Base-by-base conservation (phyloP, 2,113 vertebrate species). In the Bambusicola thoracicus region DNA sequence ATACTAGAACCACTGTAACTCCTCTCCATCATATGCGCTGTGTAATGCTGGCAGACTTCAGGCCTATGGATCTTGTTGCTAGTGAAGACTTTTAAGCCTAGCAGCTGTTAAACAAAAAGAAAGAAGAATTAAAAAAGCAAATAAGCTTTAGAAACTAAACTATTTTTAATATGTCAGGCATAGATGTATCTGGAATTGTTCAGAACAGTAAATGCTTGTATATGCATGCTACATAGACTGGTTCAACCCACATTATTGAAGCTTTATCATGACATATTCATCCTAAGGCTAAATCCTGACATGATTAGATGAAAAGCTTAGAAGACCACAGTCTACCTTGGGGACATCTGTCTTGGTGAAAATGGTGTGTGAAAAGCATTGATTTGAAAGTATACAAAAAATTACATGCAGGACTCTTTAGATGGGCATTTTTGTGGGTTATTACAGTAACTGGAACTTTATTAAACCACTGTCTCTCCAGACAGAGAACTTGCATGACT, bases 71-170 rank as follows among this genome's bases (percentile, higher is more conserved):
- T 96, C 87, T 97, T 96, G 89, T 92, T 91, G 84, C 97, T 98
- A 43, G 98, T 98, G 63, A 98, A 97, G 79, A 96, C 96, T 85
- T 94, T 98, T 87, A 98, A 97, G 84, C 96, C 95, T 92, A 97
- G 85, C 40, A 88, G 91, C 98, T 98, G 80, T 62, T 69, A 96
- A 96, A 74, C 36, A 96, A 94, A 95, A 58, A 58, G 91, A 11
- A 93, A 94, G 25, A 38, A 51, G 15, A 91, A 92, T 22, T 95
- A 82, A 82, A 91, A 80, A 21, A 24, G 34, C 32, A 79, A 88
- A 81, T 32, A 53, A 8, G 9, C 3, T 41, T 78, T 69, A 38
- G 12, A 83, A 41, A 88, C 77, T 2, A 41, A 67, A 48, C 27
- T 58, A 56, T 18, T 36, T 68, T 68, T 77, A 80, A 6, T 44